Evolutionary conservation across 2,888 invertebrate genomes (phyloP).

Genomic region (Sphinx pinastri): DNA sequence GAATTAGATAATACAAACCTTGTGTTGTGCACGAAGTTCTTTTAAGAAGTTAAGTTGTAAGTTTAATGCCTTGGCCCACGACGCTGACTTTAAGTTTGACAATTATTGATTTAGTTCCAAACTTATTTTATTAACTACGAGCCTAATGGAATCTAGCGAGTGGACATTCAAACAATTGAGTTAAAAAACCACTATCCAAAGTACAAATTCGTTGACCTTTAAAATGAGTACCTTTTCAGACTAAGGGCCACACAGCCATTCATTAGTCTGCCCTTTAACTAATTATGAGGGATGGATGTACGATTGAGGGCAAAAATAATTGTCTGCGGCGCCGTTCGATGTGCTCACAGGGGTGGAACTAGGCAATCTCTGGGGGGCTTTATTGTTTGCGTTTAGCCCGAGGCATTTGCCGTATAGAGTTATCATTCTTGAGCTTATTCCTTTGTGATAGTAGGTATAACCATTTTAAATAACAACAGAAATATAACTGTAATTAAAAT

Average conservation of each 20-base stretch:
- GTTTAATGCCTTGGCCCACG: no score
- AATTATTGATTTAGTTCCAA: no score
- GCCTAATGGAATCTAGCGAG: neutral
- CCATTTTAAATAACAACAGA: neutral
- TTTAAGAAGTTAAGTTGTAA: no score
- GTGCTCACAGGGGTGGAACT: constrained; percentile 22
- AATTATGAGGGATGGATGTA: constrained; percentile 54
- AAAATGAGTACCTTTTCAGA: constrained; percentile 17
- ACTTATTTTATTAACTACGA: no score
- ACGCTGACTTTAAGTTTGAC: no score
- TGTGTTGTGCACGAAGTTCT: no score
- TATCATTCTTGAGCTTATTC: no score
- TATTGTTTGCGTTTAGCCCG: neutral
- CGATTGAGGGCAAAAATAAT: constrained; percentile 51
- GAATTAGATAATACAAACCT: no score
- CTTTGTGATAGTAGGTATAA: neutral
- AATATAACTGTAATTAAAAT: neutral
- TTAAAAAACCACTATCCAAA: neutral
- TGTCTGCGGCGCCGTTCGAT: constrained; percentile 35
- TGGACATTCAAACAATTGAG: constrained; percentile 17
- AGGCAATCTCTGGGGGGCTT: neutral
- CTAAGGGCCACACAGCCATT: constrained; percentile 36
- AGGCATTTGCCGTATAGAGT: neutral
- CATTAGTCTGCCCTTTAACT: constrained; percentile 48
- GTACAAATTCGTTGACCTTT: constrained; percentile 20